A percentile compares a stretch with the other conserved stretches of the same genome.
Evolutionary conservation across 2,797 vertebrate species (phyloP).

Genomic region (Poecilia wingei): DNA sequence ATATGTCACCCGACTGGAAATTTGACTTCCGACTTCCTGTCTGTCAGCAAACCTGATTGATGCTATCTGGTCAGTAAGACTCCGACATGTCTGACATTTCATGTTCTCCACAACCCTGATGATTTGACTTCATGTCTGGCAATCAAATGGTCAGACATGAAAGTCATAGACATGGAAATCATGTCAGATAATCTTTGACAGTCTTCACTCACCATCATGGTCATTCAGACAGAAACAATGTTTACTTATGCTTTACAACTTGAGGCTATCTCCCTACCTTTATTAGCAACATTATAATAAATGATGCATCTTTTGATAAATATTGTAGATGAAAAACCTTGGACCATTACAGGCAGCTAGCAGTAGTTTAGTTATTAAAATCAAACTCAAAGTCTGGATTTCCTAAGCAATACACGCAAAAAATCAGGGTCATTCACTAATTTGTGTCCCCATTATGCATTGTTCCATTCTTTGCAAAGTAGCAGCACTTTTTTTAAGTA

Average conservation of each 20-base stretch:
- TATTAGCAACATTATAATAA: neutral
- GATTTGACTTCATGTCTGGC: neutral
- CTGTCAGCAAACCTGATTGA: constrained; percentile 23
- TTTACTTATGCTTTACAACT: neutral
- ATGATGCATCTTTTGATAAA: neutral
- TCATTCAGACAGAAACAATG: neutral
- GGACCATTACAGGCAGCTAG: neutral
- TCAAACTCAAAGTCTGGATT: no score
- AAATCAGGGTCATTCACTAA: neutral
- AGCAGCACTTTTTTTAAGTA: neutral
- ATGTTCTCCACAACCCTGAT: neutral
- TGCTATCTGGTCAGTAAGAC: constrained; percentile 19
- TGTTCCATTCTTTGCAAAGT: neutral
- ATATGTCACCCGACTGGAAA: constrained; percentile 39
- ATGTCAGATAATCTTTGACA: constrained; percentile 15
- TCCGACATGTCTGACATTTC: constrained; percentile 14
- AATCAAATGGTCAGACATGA: constrained; percentile 14
- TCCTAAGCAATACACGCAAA: neutral
- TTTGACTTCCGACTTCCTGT: constrained; percentile 25
- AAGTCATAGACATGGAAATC: neutral
- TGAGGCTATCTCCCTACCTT: neutral
- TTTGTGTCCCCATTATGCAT: neutral
- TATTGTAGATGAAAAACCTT: neutral
- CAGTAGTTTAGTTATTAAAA: neutral
- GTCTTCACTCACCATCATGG: neutral